These are phyloP conservation scores for Orius laevigatus DNA, from an alignment of 1,140 invertebrate species.

Conservation along the genomic window DNA sequence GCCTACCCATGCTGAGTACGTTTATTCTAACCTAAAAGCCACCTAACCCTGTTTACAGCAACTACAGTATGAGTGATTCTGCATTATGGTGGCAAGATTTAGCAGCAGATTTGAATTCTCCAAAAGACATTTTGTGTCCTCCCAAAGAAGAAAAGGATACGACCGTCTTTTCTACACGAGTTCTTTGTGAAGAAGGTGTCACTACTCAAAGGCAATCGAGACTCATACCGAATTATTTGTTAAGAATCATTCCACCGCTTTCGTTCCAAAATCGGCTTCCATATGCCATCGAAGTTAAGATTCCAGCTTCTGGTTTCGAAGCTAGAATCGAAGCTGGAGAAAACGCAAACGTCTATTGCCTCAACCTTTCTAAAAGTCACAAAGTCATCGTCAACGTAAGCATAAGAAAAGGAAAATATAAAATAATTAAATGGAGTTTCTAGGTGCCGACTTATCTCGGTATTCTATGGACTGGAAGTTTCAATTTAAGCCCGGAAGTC, in stretches of 20 bases:
- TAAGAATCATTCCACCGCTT: constrained; percentile 53
- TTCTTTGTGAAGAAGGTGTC: constrained; percentile 30
- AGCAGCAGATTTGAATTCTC: constrained; percentile 38
- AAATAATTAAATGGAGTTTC: too few species aligned
- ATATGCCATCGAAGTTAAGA: constrained; percentile 42
- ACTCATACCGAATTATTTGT: constrained; percentile 50
- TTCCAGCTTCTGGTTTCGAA: constrained; percentile 32
- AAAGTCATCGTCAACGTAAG: constrained; percentile 43
- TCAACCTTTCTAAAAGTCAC: constrained; percentile 40
- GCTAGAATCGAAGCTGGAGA: constrained; percentile 54
- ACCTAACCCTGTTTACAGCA: constrained; percentile 15
- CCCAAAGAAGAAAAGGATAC: constrained; percentile 36
- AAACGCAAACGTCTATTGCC: constrained; percentile 44
- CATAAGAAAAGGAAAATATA: not conserved
- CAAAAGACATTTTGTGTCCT: constrained; percentile 43
- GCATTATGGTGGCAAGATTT: constrained; percentile 71
- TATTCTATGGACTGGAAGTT: constrained; percentile 48
- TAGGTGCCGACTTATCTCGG: constrained; percentile 46
- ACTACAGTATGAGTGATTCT: constrained; percentile 38
- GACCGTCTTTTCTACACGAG: constrained; percentile 23
- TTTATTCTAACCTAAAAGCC: constrained; percentile 19
- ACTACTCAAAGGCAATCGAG: constrained; percentile 25
- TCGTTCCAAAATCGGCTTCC: constrained; percentile 61
- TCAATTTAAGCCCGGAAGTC: constrained; percentile 47
- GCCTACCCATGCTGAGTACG: constrained; percentile 56